These are phyloP conservation scores for Saccopteryx leptura DNA, from an alignment of 2,113 vertebrate genomes.

Conservation along the genomic window DNA sequence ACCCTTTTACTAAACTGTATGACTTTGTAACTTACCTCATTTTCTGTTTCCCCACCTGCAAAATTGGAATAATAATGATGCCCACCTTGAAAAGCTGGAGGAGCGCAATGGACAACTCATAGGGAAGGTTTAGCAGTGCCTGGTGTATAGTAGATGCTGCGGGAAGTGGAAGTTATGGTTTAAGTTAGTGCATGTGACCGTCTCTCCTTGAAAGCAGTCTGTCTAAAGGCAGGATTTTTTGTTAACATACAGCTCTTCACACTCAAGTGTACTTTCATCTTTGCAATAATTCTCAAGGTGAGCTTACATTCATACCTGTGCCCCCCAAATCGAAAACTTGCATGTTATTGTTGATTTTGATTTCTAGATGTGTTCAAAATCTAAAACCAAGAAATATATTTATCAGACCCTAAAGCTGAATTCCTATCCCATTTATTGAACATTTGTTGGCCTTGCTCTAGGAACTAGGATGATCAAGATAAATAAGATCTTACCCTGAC, in stretches of 20 bases:
- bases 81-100: background rate
- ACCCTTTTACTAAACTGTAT: background rate
- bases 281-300: background rate
- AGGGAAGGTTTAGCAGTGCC: background rate
- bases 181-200: fast-evolving
- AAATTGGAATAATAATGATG: background rate
- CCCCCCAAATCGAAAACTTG: background rate
- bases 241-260: background rate
- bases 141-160: fast-evolving
- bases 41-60: background rate
- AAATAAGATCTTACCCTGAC: background rate
- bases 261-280: background rate
- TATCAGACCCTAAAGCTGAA: background rate
- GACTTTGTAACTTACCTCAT: background rate
- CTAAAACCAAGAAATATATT: background rate
- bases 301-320: background rate
- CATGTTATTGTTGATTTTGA: background rate
- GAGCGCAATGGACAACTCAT: fast-evolving
- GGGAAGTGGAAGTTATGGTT: background rate
- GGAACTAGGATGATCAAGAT: background rate
- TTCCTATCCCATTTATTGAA: background rate
- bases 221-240: background rate
- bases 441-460: background rate
- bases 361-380: background rate
- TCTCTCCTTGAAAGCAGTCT: background rate